These are phyloP conservation scores for Danio tinwini DNA, from an alignment of 2,797 vertebrate genomes.

Conservation along the genomic window DNA sequence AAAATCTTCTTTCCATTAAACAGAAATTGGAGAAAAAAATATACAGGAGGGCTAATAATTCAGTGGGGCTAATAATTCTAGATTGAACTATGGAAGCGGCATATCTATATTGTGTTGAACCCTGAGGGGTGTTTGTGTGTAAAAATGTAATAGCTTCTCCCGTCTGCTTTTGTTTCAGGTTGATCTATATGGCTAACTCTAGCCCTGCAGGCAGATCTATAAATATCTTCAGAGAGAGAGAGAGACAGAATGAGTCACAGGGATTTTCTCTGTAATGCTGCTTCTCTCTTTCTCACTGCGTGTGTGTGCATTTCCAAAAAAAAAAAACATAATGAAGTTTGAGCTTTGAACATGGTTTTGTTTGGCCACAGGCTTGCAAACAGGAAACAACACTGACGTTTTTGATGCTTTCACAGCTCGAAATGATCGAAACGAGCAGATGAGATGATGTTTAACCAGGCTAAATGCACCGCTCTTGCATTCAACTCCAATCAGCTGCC, in stretches of 20 bases:
- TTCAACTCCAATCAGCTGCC: neutral
- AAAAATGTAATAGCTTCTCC: neutral
- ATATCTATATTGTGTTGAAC: neutral
- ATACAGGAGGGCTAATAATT: too few relatives aligned
- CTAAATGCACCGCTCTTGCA: neutral
- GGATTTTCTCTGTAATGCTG: slow-evolving; percentile 18
- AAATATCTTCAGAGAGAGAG: slow-evolving; percentile 24
- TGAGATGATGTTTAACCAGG: neutral
- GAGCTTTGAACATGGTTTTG: neutral
- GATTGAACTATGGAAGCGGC: neutral
- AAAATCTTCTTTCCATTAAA: too few relatives aligned
- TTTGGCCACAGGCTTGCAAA: neutral
- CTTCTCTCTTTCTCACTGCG: neutral
- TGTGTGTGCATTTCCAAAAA: neutral
- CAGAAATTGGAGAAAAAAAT: too few relatives aligned
- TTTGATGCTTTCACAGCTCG: neutral
- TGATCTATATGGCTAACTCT: slow-evolving; percentile 2
- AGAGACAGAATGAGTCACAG: slow-evolving; percentile 9
- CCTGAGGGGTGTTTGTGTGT: neutral
- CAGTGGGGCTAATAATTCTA: too few relatives aligned
- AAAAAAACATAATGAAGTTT: neutral
- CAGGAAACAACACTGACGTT: neutral
- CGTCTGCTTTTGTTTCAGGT: neutral
- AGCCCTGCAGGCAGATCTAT: slow-evolving; percentile 11
- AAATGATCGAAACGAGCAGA: neutral